Evolutionary conservation across 92 coral and sea anemone genomes (phyloP).

Genomic region (Anthopleura xanthogrammica): DNA sequence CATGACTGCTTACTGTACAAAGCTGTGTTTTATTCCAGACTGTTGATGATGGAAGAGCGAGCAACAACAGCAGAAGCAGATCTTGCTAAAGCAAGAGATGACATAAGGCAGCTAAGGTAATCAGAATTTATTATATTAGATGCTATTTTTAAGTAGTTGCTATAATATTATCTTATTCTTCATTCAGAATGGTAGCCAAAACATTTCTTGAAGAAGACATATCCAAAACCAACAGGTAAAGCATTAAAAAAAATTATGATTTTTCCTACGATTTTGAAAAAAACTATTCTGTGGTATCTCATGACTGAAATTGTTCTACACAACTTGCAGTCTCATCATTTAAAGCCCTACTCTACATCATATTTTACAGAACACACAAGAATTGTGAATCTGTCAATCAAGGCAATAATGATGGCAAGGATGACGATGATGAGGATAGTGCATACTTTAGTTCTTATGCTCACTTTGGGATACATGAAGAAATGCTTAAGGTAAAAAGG

Average conservation of each 20-base stretch:
- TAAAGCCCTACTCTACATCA: too few species aligned
- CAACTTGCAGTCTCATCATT: too few species aligned
- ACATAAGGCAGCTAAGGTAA: slow-evolving; percentile 76
- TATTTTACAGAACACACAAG: slow-evolving; percentile 12
- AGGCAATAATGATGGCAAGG: slow-evolving; percentile 17
- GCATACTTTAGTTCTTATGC: slow-evolving; percentile 91
- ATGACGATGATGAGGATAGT: slow-evolving; percentile 58
- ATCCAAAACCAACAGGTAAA: slow-evolving; percentile 25
- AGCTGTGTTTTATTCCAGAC: slow-evolving; percentile 23
- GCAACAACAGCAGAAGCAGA: slow-evolving; percentile 75
- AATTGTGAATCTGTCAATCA: not conserved
- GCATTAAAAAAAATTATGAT: not conserved
- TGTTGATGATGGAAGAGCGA: slow-evolving; percentile 71
- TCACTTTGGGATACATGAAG: slow-evolving; percentile 93
- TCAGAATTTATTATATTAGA: too few species aligned
- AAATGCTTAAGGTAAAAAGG: slow-evolving; percentile 82
- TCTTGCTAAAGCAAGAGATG: slow-evolving; percentile 77
- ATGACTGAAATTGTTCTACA: too few species aligned
- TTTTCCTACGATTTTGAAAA: too few species aligned
- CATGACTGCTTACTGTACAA: too few species aligned
- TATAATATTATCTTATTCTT: too few species aligned
- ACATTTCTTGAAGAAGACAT: slow-evolving; percentile 50
- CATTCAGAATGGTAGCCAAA: slow-evolving; percentile 37
- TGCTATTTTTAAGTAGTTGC: too few species aligned
- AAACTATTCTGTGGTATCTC: too few species aligned